Percentiles rank a stretch among this genome's conserved stretches.
phyloP scores from a whole-genome alignment of 2,888 invertebrate genomes.

The Dasypogon diadema region DNA sequence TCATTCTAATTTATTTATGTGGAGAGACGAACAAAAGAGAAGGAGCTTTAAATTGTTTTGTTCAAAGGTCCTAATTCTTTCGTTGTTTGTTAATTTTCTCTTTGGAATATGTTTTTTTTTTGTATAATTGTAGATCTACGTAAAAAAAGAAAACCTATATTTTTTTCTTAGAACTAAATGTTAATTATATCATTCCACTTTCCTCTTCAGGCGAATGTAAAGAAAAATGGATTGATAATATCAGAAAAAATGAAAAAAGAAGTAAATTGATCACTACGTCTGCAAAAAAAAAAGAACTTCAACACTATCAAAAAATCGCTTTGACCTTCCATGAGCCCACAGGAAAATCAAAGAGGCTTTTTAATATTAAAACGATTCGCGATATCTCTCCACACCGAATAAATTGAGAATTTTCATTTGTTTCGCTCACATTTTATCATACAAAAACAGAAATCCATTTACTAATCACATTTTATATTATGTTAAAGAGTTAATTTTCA shows the following conservation, averaged over 20 bases:
- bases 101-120: background rate
- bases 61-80: too few species aligned
- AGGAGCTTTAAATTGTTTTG: background rate
- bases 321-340: conserved; percentile 39
- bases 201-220: background rate
- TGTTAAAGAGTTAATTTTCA: too few species aligned
- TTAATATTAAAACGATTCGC: background rate
- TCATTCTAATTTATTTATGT: conserved; percentile 1
- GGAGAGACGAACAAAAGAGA: conserved; percentile 15
- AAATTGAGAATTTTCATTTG: background rate
- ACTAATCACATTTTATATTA: background rate
- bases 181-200: background rate
- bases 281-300: too few species aligned
- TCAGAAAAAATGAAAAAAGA: background rate
- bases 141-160: too few species aligned
- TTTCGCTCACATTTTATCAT: too few species aligned
- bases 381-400: conserved; percentile 1
- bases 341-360: conserved; percentile 24
- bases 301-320: conserved; percentile 6
- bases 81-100: background rate
- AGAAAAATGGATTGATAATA: background rate
- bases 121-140: too few species aligned
- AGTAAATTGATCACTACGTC: background rate
- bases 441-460: too few species aligned
- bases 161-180: too few species aligned